Evolutionary conservation across 1,140 invertebrate species (phyloP).

Genomic region (Sitobion miscanthi): DNA sequence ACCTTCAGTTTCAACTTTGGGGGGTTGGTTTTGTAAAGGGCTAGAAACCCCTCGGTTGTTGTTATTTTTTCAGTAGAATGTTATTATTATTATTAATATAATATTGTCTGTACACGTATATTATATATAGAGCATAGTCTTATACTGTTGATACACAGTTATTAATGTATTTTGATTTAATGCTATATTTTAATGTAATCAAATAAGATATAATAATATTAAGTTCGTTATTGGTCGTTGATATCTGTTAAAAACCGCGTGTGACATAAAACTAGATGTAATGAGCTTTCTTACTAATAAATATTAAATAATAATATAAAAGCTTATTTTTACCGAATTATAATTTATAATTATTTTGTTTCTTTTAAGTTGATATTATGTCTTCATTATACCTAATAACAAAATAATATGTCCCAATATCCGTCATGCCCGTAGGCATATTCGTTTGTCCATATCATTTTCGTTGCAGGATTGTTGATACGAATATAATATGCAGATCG

Average conservation of each 20-base stretch:
- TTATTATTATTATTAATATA: neutral
- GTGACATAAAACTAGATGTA: neutral
- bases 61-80: neutral
- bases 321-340: too few relatives aligned
- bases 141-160: neutral
- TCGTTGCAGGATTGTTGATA: too few relatives aligned
- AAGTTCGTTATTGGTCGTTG: too few relatives aligned
- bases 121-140: neutral
- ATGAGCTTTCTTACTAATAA: too few relatives aligned
- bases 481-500: too few relatives aligned
- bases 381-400: too few relatives aligned
- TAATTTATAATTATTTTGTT: too few relatives aligned
- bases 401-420: too few relatives aligned
- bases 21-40: constrained; percentile 7
- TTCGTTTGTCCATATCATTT: too few relatives aligned
- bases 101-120: neutral
- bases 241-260: neutral
- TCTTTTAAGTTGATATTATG: too few relatives aligned
- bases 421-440: too few relatives aligned
- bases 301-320: too few relatives aligned
- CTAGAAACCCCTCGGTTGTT: neutral
- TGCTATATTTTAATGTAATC: neutral
- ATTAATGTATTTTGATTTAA: neutral
- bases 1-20: constrained; percentile 37
- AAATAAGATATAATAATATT: neutral